phyloP scores from a whole-genome alignment of 2,797 vertebrate genomes.

The Tamandua tetradactyla region DNA sequence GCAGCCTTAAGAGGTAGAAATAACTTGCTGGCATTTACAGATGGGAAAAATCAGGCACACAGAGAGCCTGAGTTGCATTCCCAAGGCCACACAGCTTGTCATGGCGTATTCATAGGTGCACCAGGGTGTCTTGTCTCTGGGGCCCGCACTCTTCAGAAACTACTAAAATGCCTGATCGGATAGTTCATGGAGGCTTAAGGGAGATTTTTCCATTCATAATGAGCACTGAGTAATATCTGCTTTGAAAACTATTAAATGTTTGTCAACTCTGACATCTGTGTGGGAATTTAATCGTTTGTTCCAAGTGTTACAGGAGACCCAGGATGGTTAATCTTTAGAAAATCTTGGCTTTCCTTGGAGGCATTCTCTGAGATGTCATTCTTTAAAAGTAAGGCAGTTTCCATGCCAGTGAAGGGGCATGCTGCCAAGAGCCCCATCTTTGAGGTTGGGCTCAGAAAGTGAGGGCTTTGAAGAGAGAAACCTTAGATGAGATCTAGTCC shows the following conservation, averaged over 20 bases:
- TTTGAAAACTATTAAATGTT: neutral
- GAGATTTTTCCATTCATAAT: neutral
- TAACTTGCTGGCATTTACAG: neutral
- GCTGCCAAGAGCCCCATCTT: neutral
- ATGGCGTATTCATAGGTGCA: neutral
- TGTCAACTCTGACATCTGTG: neutral
- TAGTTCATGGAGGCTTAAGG: neutral
- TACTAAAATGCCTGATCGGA: neutral
- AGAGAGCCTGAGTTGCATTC: neutral
- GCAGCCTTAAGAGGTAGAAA: neutral
- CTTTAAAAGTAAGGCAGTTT: neutral
- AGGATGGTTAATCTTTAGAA: neutral
- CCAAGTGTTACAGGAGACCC: neutral
- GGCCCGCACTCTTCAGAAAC: neutral
- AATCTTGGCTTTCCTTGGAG: neutral
- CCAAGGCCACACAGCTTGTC: neutral
- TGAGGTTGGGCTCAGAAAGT: neutral
- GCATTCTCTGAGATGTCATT: neutral
- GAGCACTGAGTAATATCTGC: neutral
- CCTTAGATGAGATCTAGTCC: rapidly evolving
- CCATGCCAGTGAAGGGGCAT: neutral
- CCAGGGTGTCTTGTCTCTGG: neutral
- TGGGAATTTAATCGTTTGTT: neutral
- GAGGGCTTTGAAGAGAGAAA: neutral
- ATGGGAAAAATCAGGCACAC: neutral